These are phyloP conservation scores for Venustaconcha ellipsiformis DNA, from an alignment of 1,140 invertebrate genomes.

Conservation along the genomic window DNA sequence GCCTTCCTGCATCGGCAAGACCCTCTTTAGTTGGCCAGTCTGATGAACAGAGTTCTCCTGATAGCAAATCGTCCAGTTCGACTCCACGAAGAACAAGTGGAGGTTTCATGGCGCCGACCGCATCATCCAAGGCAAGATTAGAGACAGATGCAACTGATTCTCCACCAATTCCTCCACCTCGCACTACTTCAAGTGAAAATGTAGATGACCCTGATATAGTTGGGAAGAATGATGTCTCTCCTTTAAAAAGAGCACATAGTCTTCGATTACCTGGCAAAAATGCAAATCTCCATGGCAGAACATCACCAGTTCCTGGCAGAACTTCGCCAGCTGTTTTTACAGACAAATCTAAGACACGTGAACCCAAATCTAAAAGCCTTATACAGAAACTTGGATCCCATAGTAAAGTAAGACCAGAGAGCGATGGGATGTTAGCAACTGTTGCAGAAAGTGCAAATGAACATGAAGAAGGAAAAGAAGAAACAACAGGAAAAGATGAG, in stretches of 20 bases:
- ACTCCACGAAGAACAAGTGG: conserved; percentile 23
- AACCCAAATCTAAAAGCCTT: conserved; percentile 18
- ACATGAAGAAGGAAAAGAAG: conserved; percentile 9
- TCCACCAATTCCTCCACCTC: conserved; percentile 37
- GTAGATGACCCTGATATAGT: neutral
- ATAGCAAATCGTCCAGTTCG: conserved; percentile 15
- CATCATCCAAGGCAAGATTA: conserved; percentile 48
- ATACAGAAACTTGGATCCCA: conserved; percentile 10
- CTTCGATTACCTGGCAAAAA: conserved; percentile 9
- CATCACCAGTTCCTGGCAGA: no score
- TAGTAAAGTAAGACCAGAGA: conserved; percentile 24
- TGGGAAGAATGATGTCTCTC: neutral
- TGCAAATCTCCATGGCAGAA: conserved; percentile 1
- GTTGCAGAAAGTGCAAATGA: conserved; percentile 19
- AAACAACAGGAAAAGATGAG: conserved; percentile 7
- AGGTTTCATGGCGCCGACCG: conserved; percentile 53
- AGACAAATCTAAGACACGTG: no score
- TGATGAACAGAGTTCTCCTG: neutral
- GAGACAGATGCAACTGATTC: conserved; percentile 28
- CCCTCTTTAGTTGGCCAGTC: conserved; percentile 19
- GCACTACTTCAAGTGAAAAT: conserved; percentile 10
- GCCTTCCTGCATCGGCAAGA: conserved; percentile 37
- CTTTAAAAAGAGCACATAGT: conserved; percentile 18
- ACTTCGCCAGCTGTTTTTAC: no score
- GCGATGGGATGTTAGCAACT: conserved; percentile 19